Percentiles rank a stretch among this genome's conserved stretches.
Evolutionary conservation across 2,113 vertebrate species (phyloP).

Genomic region (Corapipo altera): DNA sequence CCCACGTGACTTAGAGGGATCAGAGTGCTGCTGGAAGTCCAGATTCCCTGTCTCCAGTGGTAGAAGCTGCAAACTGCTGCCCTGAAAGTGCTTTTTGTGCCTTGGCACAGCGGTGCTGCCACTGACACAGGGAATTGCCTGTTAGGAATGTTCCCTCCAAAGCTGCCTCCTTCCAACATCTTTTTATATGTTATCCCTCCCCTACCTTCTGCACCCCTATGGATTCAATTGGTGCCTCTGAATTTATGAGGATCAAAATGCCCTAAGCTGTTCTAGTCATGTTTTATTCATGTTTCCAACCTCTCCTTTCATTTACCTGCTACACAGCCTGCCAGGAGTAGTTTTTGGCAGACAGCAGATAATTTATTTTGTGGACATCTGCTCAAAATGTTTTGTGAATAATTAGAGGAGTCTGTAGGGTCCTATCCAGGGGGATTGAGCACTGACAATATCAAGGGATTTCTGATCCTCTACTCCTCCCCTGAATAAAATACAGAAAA

Average conservation of each 20-base stretch:
- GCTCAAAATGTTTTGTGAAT: conserved; percentile 49
- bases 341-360: conserved; percentile 54
- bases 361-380: conserved; percentile 63
- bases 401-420: conserved; percentile 47
- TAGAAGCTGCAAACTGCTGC: not conserved
- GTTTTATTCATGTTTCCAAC: conserved; percentile 60
- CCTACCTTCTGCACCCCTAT: not conserved
- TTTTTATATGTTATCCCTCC: not conserved
- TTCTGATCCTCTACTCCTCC: not conserved
- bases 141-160: not conserved
- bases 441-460: not conserved
- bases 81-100: not conserved
- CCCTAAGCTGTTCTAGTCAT: not conserved
- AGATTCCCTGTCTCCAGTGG: rapidly evolving
- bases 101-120: not conserved
- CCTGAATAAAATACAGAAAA: not conserved
- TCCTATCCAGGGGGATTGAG: not conserved
- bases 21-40: not conserved
- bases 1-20: rapidly evolving
- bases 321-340: conserved; percentile 9
- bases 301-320: conserved; percentile 53
- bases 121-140: not conserved
- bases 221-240: not conserved
- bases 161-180: not conserved
- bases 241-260: conserved; percentile 12